Evolutionary conservation across 2,888 invertebrate genomes (phyloP).

Genomic region (Chaetogeoica ovagalla): DNA sequence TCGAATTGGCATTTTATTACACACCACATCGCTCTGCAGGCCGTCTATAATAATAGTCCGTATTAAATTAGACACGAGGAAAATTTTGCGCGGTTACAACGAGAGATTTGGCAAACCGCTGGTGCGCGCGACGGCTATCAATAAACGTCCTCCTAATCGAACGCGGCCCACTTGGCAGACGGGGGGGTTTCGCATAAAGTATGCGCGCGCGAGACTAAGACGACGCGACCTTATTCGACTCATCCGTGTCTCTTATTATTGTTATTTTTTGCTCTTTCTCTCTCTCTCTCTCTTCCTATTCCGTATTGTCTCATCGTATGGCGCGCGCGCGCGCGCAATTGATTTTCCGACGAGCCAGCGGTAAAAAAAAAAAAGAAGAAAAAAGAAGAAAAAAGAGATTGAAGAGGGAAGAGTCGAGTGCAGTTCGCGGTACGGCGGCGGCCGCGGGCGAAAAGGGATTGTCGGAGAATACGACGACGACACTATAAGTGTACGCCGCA

Average conservation of each 20-base stretch:
- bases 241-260: too few species aligned
- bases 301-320: background rate
- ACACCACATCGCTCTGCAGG: background rate
- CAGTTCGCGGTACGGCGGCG: background rate
- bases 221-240: slow-evolving; percentile 26
- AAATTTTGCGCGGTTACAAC: slow-evolving; percentile 11
- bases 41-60: slow-evolving; percentile 1
- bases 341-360: slow-evolving; percentile 25
- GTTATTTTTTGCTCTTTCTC: too few species aligned
- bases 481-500: slow-evolving; percentile 37
- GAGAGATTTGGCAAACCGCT: slow-evolving; percentile 33
- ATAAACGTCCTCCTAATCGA: slow-evolving; percentile 51
- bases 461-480: slow-evolving; percentile 15
- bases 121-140: slow-evolving; percentile 27
- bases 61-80: slow-evolving; percentile 21
- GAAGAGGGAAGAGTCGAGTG: background rate
- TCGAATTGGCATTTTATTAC: slow-evolving; percentile 18
- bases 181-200: slow-evolving; percentile 17
- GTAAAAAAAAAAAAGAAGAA: background rate
- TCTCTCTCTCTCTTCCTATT: too few species aligned
- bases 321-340: slow-evolving; percentile 30
- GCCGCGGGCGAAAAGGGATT: slow-evolving; percentile 11
- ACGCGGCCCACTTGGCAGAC: slow-evolving; percentile 50
- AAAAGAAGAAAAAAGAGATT: background rate
- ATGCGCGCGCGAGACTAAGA: slow-evolving; percentile 8